Percentiles rank a stretch among this genome's conserved stretches.
These are phyloP conservation scores for Pasiphila rectangulata DNA, from an alignment of 2,888 invertebrate species.

Conservation along the genomic window DNA sequence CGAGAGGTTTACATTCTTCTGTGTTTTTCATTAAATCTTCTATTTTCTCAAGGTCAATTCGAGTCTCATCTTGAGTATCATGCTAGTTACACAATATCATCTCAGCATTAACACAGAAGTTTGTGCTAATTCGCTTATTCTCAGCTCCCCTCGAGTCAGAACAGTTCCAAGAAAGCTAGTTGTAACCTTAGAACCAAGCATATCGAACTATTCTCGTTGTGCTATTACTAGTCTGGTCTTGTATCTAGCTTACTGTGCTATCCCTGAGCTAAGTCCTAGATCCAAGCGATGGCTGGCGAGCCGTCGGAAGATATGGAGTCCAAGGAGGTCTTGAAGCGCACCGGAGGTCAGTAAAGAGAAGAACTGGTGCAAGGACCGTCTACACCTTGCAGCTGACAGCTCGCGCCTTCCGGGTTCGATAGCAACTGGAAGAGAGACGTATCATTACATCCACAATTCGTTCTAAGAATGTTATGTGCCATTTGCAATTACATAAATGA, in stretches of 20 bases:
- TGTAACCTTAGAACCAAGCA: neutral
- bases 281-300: conserved; percentile 71
- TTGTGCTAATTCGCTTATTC: too few species aligned
- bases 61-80: too few species aligned
- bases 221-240: neutral
- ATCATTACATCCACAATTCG: too few species aligned
- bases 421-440: conserved; percentile 55
- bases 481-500: too few species aligned
- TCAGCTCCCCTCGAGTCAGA: neutral
- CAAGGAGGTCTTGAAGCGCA: conserved; percentile 54
- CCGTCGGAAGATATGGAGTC: conserved; percentile 71
- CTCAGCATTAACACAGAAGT: too few species aligned
- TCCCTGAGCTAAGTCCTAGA: conserved; percentile 42
- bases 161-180: neutral
- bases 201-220: neutral
- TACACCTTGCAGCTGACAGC: conserved; percentile 62
- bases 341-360: conserved; percentile 75
- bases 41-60: too few species aligned
- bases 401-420: conserved; percentile 53
- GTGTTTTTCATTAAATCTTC: too few species aligned
- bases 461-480: too few species aligned
- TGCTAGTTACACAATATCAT: too few species aligned
- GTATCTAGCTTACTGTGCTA: conserved; percentile 2
- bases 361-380: conserved; percentile 75
- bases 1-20: too few species aligned